Base-by-base conservation (phyloP, 2,888 invertebrate genomes). In the Lycaena phlaeas region DNA sequence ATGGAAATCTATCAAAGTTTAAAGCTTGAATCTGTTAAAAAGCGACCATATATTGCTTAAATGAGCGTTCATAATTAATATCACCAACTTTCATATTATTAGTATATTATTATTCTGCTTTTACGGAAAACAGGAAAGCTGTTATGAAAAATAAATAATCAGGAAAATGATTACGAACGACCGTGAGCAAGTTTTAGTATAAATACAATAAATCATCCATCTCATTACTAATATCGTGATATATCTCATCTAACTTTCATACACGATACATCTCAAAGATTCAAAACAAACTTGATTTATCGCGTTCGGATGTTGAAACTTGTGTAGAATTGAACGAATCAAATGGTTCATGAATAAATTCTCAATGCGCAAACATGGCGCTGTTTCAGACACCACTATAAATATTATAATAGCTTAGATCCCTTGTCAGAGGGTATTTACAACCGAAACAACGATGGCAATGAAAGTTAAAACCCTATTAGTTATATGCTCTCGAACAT, bases 281-380 rank as follows among this genome's bases (percentile, higher is more conserved):
- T 34, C 34, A 34, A 34, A 22, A 34, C 34, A 22, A 18, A 18
- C 34, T 17, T 34, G 34, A 34, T 34, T 12, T 34, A 22, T 34
- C 9, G 18, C 17, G 15, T 31, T 11, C 11, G 22, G 9, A 34
- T 22, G 34, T 34, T 22, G 34, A 9, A 34, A 34, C 22, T 22
- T 34, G 34, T 29, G 9, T 11, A 34, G 18, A 34, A 18, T 22
- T 11, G 22, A 34, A 34, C 34, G 22, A 34, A 34, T 34, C 22
- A 34, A 34, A 34, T 12, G 18, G n/a, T 22, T 34, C 34, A 34
- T 34, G 34, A 34, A 34, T 34, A 34, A 34, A 34, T 34, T 34
- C 27, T 10, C 7, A 12, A 12, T 12, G 18, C 18, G 22, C 12
- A 6, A 12, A 22, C 11, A 22, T 9, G 18, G 22, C 22, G 12